Evolutionary conservation across 2,888 invertebrate species (phyloP).

Genomic region (Drosophila nr. perissopoda): DNA sequence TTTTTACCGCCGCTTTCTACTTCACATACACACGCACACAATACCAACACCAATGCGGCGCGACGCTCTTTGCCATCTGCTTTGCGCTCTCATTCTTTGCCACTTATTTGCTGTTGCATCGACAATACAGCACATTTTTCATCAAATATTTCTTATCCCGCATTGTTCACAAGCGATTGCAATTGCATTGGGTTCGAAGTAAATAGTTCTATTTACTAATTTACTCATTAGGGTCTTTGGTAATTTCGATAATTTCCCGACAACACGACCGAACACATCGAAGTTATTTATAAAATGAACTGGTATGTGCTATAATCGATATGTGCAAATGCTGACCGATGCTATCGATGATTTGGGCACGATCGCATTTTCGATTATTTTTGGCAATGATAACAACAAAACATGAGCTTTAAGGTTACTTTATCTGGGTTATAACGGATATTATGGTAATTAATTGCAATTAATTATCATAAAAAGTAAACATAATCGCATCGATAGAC

Average conservation of each 20-base stretch:
- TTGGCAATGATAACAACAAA: not conserved
- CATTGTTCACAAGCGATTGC: conserved; percentile 18
- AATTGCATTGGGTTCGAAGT: not conserved
- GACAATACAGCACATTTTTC: conserved; percentile 48
- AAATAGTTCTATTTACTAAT: conserved; percentile 28
- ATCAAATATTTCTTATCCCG: conserved; percentile 11
- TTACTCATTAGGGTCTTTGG: conserved; percentile 24
- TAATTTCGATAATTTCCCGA: conserved; percentile 37
- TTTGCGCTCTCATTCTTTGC: conserved; percentile 77
- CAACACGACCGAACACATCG: conserved; percentile 58
- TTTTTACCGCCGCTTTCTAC: conserved; percentile 80
- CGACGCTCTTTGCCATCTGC: conserved; percentile 78
- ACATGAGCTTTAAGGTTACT: not conserved
- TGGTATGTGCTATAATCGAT: conserved; percentile 47
- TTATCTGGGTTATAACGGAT: not conserved
- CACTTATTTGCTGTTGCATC: conserved; percentile 74
- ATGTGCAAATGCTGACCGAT: not conserved
- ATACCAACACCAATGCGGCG: conserved; percentile 62
- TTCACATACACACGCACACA: conserved; percentile 54
- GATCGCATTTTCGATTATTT: not conserved
- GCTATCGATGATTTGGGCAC: conserved; percentile 27
- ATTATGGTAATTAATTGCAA: not conserved
- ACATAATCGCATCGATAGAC: not conserved
- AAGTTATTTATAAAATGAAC: conserved; percentile 63
- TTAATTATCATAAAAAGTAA: not conserved